phyloP scores from a whole-genome alignment of 2,888 invertebrate genomes.

The Baronia brevicornis region DNA sequence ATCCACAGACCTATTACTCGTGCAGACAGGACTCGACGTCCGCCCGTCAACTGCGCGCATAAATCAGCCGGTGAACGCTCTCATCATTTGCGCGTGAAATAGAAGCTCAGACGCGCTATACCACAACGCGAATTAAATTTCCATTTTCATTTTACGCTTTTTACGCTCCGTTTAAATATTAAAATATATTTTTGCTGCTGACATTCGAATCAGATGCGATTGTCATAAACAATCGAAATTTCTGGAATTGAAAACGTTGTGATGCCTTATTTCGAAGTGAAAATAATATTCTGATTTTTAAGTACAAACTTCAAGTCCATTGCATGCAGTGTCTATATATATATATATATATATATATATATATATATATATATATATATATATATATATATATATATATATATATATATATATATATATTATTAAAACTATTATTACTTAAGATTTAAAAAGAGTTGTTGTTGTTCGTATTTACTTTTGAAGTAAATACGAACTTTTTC shows the following conservation, averaged over 20 bases:
- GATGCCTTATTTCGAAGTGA: too few relatives aligned
- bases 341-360: too few relatives aligned
- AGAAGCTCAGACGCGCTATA: conserved; percentile 27
- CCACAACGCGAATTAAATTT: conserved; percentile 17
- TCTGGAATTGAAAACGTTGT: neutral
- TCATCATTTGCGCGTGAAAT: conserved; percentile 56
- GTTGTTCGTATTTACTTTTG: too few relatives aligned
- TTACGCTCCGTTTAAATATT: conserved; percentile 10
- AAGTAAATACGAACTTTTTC: too few relatives aligned
- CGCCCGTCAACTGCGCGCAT: conserved; percentile 28
- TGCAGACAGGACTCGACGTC: conserved; percentile 17
- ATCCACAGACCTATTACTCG: conserved; percentile 20
- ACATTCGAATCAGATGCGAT: conserved; percentile 6
- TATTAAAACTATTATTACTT: too few relatives aligned
- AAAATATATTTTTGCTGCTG: conserved; percentile 9
- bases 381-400: too few relatives aligned
- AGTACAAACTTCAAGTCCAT: too few relatives aligned
- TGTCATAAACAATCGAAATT: conserved; percentile 2
- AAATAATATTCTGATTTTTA: too few relatives aligned
- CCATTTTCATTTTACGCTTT: conserved; percentile 13
- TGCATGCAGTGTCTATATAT: too few relatives aligned
- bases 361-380: too few relatives aligned
- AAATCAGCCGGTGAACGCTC: conserved; percentile 34
- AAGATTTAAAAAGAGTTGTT: too few relatives aligned
- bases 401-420: too few relatives aligned